phyloP scores from a whole-genome alignment of 2,113 vertebrate species.

The Petaurus breviceps region DNA sequence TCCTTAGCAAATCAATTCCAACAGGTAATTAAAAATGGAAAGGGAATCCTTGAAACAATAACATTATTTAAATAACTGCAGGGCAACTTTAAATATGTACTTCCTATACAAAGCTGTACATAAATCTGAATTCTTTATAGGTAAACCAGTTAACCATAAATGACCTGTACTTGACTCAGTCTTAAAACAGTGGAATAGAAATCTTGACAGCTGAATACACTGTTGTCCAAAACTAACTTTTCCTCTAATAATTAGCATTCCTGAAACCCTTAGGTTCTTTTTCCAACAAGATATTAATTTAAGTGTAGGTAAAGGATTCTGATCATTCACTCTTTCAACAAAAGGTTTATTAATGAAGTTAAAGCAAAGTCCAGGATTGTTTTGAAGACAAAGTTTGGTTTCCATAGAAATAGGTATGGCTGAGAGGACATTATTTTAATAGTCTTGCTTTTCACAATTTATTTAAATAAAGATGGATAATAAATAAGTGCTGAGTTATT shows the following conservation, averaged over 20 bases:
- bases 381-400: slow-evolving; percentile 74
- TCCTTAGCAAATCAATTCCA: slow-evolving; percentile 52
- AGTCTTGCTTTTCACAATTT: slow-evolving; percentile 70
- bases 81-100: background rate
- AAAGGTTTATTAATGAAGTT: slow-evolving; percentile 75
- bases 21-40: slow-evolving; percentile 61
- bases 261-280: slow-evolving; percentile 36
- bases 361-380: slow-evolving; percentile 76
- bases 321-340: slow-evolving; percentile 30
- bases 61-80: slow-evolving; percentile 43
- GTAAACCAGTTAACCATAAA: slow-evolving; percentile 46
- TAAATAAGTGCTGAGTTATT: slow-evolving; percentile 62
- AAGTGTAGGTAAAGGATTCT: slow-evolving; percentile 52
- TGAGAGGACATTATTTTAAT: slow-evolving; percentile 58
- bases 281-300: slow-evolving; percentile 55
- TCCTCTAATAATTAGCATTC: slow-evolving; percentile 44
- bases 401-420: slow-evolving; percentile 66
- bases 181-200: slow-evolving; percentile 44
- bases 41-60: slow-evolving; percentile 51
- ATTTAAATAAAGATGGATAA: slow-evolving; percentile 59
- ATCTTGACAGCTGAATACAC: slow-evolving; percentile 29
- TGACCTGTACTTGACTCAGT: slow-evolving; percentile 54
- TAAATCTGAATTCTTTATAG: slow-evolving; percentile 58
- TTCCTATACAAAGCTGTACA: slow-evolving; percentile 44
- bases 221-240: slow-evolving; percentile 57